Conservation (phyloP, 2,888 invertebrate genomes). For the Rhimphoctona megacephalus region DNA sequence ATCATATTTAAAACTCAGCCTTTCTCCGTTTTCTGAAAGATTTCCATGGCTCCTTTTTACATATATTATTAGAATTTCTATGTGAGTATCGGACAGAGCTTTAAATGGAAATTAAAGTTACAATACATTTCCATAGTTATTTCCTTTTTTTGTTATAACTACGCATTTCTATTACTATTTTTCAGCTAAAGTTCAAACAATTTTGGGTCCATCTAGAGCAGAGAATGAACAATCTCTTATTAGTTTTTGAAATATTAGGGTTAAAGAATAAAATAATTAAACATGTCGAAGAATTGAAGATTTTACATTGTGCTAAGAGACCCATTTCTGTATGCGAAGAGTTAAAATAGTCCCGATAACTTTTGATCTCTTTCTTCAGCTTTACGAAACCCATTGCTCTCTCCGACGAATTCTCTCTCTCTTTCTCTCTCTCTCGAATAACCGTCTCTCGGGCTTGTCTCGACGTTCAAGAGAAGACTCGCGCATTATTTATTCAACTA, state of each 20-base stretch:
- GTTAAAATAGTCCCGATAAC: too few species aligned
- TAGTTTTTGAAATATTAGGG: too few species aligned
- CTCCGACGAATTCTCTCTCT: conserved; percentile 19
- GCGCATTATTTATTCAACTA: conserved; percentile 79
- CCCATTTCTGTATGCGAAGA: too few species aligned
- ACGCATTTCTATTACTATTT: too few species aligned
- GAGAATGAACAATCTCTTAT: too few species aligned
- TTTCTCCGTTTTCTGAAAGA: conserved; percentile 9
- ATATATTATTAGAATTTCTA: neutral
- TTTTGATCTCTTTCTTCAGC: neutral
- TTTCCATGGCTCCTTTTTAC: neutral
- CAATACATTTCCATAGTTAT: too few species aligned
- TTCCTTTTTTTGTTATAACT: too few species aligned
- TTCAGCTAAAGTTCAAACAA: too few species aligned
- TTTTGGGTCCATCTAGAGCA: too few species aligned
- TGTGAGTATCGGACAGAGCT: neutral
- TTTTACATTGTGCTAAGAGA: too few species aligned
- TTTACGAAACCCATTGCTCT: conserved; percentile 7
- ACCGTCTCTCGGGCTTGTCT: conserved; percentile 17
- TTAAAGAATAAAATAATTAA: too few species aligned
- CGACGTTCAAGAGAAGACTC: conserved; percentile 28
- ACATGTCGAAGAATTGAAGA: too few species aligned
- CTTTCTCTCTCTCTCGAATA: neutral
- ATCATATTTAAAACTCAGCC: conserved; percentile 63
- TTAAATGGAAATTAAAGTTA: neutral